phyloP scores from a whole-genome alignment of 23 tunicate species.

The Ascidia mentula region DNA sequence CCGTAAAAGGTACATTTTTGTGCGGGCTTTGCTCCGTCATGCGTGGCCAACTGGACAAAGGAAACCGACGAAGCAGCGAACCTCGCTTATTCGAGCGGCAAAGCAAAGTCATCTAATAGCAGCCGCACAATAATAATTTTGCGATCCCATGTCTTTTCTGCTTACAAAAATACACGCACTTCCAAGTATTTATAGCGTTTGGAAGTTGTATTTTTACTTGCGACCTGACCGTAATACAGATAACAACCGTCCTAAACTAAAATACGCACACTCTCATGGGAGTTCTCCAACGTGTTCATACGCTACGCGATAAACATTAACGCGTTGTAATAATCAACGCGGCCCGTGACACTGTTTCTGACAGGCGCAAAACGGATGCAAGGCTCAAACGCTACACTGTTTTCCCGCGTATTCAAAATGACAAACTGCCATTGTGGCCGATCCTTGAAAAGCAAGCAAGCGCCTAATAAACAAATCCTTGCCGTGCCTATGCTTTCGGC shows the following conservation, averaged over 20 bases:
- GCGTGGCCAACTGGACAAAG: constrained; percentile 16
- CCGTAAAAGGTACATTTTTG: constrained; percentile 12
- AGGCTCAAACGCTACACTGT: not conserved
- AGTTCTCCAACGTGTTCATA: too few species aligned
- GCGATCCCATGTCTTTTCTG: not conserved
- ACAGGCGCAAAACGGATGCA: not conserved
- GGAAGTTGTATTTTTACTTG: too few species aligned
- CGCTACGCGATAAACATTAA: too few species aligned
- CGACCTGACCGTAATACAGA: too few species aligned
- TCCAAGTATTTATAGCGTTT: too few species aligned
- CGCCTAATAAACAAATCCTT: not conserved
- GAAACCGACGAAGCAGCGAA: not conserved
- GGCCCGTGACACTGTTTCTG: not conserved
- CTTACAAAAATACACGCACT: too few species aligned
- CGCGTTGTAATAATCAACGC: not conserved
- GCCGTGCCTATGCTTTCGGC: constrained; percentile 5
- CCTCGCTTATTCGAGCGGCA: constrained; percentile 8
- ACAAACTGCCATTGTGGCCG: not conserved
- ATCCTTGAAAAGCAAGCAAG: not conserved
- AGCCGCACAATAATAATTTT: not conserved
- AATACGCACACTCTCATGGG: too few species aligned
- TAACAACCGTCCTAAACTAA: too few species aligned
- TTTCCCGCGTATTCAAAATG: not conserved
- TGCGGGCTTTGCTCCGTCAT: not conserved
- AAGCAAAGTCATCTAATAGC: not conserved